phyloP scores from a whole-genome alignment of 2,797 vertebrate species.

The Myotis pilosus region DNA sequence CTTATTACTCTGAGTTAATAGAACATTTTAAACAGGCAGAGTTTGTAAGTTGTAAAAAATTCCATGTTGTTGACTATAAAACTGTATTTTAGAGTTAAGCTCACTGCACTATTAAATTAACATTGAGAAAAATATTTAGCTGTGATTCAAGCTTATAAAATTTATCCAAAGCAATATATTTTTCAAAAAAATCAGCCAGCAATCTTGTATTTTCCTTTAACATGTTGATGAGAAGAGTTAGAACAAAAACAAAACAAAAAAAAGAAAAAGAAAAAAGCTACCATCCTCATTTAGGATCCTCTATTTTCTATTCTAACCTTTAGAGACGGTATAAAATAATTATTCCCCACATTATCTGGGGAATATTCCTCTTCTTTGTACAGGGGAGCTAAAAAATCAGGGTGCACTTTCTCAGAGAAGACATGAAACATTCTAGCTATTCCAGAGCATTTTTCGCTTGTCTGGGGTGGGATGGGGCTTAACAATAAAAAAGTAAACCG shows the following conservation, averaged over 20 bases:
- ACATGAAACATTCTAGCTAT: not conserved
- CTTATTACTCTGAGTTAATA: slow-evolving; percentile 44
- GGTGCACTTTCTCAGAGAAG: not conserved
- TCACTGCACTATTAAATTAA: not conserved
- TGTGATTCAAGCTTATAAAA: slow-evolving; percentile 41
- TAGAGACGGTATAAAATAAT: slow-evolving; percentile 37
- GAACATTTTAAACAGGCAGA: slow-evolving; percentile 34
- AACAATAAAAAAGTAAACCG: slow-evolving; percentile 26
- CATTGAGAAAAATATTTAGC: slow-evolving; percentile 39
- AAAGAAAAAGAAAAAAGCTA: not conserved
- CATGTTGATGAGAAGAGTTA: not conserved
- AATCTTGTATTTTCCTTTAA: not conserved
- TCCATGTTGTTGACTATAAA: slow-evolving; percentile 42
- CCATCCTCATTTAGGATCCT: not conserved
- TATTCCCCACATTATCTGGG: not conserved
- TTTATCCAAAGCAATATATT: slow-evolving; percentile 33
- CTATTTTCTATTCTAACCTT: not conserved
- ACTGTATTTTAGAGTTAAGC: slow-evolving; percentile 50
- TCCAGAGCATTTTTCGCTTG: not conserved
- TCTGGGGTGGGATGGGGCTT: not conserved
- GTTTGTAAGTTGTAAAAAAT: slow-evolving; percentile 44
- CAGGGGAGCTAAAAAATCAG: not conserved
- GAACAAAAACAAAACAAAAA: not conserved
- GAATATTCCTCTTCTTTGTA: slow-evolving; percentile 3
- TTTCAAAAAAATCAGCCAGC: not conserved